A percentile compares a stretch with the other conserved stretches of the same genome.
Conservation (phyloP, 37 sponge, comb jelly and placozoan genomes). For the Ianthella basta region DNA sequence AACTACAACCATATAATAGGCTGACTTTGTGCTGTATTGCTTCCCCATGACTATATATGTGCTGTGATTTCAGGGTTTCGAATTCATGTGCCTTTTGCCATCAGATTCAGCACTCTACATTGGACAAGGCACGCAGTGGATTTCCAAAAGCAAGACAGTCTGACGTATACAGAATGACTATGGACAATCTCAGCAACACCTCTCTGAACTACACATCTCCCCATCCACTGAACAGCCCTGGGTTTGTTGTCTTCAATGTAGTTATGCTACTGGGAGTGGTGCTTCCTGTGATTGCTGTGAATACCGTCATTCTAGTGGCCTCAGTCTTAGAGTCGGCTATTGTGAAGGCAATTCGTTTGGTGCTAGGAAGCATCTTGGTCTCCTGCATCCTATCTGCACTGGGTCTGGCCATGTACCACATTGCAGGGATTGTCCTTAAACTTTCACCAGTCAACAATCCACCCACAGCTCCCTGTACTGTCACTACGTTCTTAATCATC, state of each 20-base stretch:
- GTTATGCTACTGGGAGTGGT: background rate
- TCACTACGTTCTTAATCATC: background rate
- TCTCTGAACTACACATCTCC: no score
- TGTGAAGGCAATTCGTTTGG: background rate
- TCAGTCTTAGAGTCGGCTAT: background rate
- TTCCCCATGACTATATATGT: no score
- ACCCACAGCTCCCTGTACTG: background rate
- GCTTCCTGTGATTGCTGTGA: background rate
- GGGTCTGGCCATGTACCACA: background rate
- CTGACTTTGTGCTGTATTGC: no score
- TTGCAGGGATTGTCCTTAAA: background rate
- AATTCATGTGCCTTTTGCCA: no score
- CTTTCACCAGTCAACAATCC: background rate
- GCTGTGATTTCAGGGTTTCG: no score
- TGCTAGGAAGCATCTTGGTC: background rate
- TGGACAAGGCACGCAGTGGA: no score
- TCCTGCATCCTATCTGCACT: background rate
- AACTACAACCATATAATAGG: no score
- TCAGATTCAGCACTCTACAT: no score
- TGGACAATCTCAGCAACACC: no score
- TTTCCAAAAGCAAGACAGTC: no score
- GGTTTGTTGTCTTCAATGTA: slow-evolving; percentile 2
- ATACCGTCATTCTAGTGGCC: background rate
- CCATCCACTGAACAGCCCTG: background rate
- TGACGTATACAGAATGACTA: no score